Conservation (phyloP, 2,113 vertebrate species). For the Seriola aureovittata region DNA sequence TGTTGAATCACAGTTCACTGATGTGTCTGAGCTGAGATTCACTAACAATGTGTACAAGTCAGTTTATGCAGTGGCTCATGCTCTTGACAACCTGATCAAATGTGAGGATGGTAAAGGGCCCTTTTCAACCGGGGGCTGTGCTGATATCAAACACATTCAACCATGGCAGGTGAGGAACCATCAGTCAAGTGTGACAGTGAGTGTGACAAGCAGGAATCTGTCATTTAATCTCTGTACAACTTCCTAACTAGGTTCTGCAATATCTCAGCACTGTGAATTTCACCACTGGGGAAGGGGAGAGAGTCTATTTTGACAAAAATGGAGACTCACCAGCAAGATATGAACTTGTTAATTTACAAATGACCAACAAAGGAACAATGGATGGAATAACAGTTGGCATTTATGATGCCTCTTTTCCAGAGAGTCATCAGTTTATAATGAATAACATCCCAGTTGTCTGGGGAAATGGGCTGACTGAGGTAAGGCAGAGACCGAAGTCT, state of each 20-base stretch:
- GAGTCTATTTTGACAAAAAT: slow-evolving; percentile 81
- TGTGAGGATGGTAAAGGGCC: slow-evolving; percentile 60
- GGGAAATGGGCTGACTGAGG: slow-evolving; percentile 68
- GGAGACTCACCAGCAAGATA: slow-evolving; percentile 85
- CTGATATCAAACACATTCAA: slow-evolving; percentile 59
- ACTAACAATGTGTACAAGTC: slow-evolving; percentile 84
- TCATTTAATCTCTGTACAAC: not conserved
- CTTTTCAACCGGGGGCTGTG: slow-evolving; percentile 69
- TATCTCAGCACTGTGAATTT: slow-evolving; percentile 82
- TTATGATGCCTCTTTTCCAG: slow-evolving; percentile 81
- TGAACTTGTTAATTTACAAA: slow-evolving; percentile 85
- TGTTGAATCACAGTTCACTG: slow-evolving; percentile 77
- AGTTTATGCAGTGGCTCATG: slow-evolving; percentile 82
- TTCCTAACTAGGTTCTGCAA: slow-evolving; percentile 71
- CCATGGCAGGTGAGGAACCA: slow-evolving; percentile 79
- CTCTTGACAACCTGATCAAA: slow-evolving; percentile 77
- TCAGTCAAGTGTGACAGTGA: not conserved
- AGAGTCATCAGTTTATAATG: slow-evolving; percentile 75
- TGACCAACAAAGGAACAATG: slow-evolving; percentile 63
- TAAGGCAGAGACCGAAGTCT: slow-evolving; percentile 37
- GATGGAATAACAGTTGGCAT: slow-evolving; percentile 77
- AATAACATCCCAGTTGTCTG: slow-evolving; percentile 76
- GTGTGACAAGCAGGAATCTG: not conserved
- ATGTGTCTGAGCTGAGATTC: slow-evolving; percentile 82
- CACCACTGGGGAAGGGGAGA: slow-evolving; percentile 71